Percentiles rank a stretch among this genome's conserved stretches.
Conservation (phyloP, 2,113 vertebrate genomes). For the Sitta europaea region DNA sequence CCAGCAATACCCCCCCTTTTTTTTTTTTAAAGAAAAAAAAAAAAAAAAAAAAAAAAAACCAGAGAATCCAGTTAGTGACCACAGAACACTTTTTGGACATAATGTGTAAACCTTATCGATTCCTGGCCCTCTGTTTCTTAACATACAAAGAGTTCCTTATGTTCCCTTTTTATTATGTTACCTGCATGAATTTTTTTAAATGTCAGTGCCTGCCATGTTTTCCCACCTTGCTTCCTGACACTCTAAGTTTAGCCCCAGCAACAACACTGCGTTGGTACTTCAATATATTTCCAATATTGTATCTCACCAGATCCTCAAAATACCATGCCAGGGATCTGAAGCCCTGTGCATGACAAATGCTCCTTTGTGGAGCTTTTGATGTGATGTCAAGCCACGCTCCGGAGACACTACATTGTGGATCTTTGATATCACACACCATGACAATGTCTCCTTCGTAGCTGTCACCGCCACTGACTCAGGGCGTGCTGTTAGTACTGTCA, state of each 20-base stretch:
- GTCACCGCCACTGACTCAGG: conserved; percentile 39
- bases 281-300: background rate
- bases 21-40: background rate
- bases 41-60: no score
- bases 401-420: background rate
- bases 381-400: background rate
- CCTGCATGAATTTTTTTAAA: background rate
- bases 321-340: background rate
- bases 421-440: conserved; percentile 1
- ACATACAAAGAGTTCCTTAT: background rate
- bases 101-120: background rate
- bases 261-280: background rate
- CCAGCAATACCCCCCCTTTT: background rate
- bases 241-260: background rate
- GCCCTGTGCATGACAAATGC: background rate
- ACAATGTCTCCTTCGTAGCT: conserved; percentile 38
- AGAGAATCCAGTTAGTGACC: background rate
- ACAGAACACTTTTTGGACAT: background rate
- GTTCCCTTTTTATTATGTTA: background rate
- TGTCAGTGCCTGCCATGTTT: background rate
- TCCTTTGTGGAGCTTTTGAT: conserved; percentile 38
- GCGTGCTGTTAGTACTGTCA: background rate
- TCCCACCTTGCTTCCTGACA: background rate
- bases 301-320: background rate
- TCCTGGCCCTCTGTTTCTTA: background rate